phyloP scores from a whole-genome alignment of 2,888 invertebrate genomes.

The Dioctria linearis region DNA sequence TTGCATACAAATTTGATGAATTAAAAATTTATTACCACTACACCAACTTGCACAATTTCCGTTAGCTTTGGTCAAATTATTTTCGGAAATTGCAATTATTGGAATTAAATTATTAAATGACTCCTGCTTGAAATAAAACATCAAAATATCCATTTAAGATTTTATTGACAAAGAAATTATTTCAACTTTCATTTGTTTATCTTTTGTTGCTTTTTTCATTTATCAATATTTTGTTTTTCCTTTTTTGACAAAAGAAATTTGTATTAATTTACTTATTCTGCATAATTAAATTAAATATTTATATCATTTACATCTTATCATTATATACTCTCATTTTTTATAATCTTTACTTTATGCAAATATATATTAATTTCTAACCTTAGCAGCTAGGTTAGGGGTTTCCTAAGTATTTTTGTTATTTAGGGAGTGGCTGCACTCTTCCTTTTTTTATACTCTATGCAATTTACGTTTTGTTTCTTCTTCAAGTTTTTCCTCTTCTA shows the following conservation, averaged over 20 bases:
- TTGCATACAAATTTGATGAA: too few relatives aligned
- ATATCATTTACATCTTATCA: slow-evolving; percentile 56
- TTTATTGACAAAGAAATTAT: slow-evolving; percentile 57
- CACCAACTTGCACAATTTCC: too few relatives aligned
- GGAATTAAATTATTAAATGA: too few relatives aligned
- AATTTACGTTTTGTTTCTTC: slow-evolving; percentile 22
- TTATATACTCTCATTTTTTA: slow-evolving; percentile 39
- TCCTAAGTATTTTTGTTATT: slow-evolving; percentile 40
- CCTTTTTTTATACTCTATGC: not conserved
- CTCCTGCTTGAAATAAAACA: slow-evolving; percentile 19
- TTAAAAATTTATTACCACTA: too few relatives aligned
- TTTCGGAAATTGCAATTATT: too few relatives aligned
- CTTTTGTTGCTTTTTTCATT: slow-evolving; percentile 43
- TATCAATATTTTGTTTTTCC: slow-evolving; percentile 49
- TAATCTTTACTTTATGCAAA: slow-evolving; percentile 46
- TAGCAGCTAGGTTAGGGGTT: slow-evolving; percentile 36
- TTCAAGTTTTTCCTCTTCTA: slow-evolving; percentile 6
- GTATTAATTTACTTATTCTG: slow-evolving; percentile 51
- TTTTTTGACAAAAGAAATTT: slow-evolving; percentile 54
- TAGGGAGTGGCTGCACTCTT: slow-evolving; percentile 32
- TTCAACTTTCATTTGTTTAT: slow-evolving; percentile 51
- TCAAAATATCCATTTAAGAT: slow-evolving; percentile 52
- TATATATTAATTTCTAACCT: slow-evolving; percentile 52
- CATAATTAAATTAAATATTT: slow-evolving; percentile 56
- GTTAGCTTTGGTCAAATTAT: too few relatives aligned